Base-by-base conservation (phyloP, 2,113 vertebrate species). In the Callospermophilus lateralis region DNA sequence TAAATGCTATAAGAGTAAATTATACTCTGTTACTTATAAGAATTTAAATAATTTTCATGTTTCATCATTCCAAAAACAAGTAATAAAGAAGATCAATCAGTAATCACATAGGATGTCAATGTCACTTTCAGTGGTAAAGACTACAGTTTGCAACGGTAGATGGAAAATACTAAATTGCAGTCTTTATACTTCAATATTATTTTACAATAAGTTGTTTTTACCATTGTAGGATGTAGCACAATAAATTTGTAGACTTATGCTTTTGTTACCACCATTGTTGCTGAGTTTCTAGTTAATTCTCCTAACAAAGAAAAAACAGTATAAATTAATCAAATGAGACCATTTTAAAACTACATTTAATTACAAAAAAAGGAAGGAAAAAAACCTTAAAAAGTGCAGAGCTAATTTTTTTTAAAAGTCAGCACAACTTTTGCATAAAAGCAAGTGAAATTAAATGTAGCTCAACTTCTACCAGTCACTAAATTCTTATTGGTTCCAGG, bases 151-250 rank as follows among this genome's bases (percentile, higher is more conserved):
- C 94, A 96, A 93, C 84, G 85, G 80, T 79, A 97, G 88, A 90
- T 53, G 28, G 37, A 26, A 45, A 96, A 94, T 45, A 94, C 10
- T 55, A 74, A 55, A 95, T 85, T 78, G 20, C 20, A 83, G 34
- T 61, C 51, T 80, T 95, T 53, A 85, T 37, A 20, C 7, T 77
- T 93, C 68, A 93, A 30, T 55, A 92, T 84, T 78, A 96, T 92
- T 97, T 97, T 72, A 89, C 12, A 96, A 51, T 88, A 93, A 65
- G 78, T 88, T 92, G 12, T 37, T 93, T 95, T 91, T 93, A 90
- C 15, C n/a, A 94, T 96, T 91, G 37, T 24, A 90, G 81, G 1
- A 45, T 72, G 9, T 6, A 73, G n/a, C 20, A 90, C 37, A 88
- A 86, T 76, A 85, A 83, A 80, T 53, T 65, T 68, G 91, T 51